A percentile compares a stretch with the other conserved stretches of the same genome.
phyloP scores from a whole-genome alignment of 37 sponge, comb jelly and placozoan species.

The Cladorhizidae sp. region DNA sequence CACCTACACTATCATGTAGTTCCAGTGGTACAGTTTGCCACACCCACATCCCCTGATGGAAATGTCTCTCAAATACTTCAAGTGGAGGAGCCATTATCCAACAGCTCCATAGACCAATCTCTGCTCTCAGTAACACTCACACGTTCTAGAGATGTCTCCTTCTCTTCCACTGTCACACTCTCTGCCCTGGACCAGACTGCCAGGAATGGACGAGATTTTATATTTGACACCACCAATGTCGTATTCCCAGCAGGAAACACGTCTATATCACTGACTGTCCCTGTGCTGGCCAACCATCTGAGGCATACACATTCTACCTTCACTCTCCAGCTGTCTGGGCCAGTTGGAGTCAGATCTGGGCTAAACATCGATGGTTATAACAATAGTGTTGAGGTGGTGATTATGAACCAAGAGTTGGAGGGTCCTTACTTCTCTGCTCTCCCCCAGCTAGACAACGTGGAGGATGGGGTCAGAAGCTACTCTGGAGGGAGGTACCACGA shows the following conservation, averaged over 20 bases:
- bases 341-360: neutral
- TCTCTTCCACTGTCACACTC: neutral
- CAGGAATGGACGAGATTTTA: slow-evolving; percentile 25
- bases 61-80: neutral
- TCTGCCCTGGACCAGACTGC: slow-evolving; percentile 20
- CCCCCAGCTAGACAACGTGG: slow-evolving; percentile 29
- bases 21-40: slow-evolving; percentile 17
- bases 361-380: neutral
- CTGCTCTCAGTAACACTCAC: neutral
- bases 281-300: slow-evolving; percentile 32
- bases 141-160: slow-evolving; percentile 31
- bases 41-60: neutral
- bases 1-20: neutral
- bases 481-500: slow-evolving; percentile 1
- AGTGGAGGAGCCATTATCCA: slow-evolving; percentile 51
- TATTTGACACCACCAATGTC: neutral
- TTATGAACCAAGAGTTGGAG: neutral
- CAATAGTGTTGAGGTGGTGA: neutral
- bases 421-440: slow-evolving; percentile 52
- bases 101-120: slow-evolving; percentile 21
- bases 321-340: neutral
- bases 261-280: neutral
- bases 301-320: neutral
- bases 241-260: slow-evolving; percentile 2
- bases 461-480: neutral